Conservation (phyloP, 92 coral and sea anemone species). For the Porites cylindrica region DNA sequence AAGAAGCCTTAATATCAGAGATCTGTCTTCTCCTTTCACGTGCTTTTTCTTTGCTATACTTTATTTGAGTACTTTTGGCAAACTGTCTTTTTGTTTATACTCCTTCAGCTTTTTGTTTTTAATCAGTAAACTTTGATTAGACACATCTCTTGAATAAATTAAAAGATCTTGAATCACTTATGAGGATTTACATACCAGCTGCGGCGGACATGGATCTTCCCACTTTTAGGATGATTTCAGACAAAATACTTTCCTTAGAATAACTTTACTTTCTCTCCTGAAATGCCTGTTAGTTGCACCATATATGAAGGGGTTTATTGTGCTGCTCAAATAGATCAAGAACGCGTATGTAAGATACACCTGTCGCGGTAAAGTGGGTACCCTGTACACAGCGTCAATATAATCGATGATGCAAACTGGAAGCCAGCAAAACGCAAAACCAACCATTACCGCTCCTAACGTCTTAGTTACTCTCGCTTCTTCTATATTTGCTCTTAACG, state of each 20-base stretch:
- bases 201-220: no score
- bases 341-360: neutral
- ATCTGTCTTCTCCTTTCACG: no score
- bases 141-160: no score
- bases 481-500: neutral
- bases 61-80: no score
- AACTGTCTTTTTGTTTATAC: no score
- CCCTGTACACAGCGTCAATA: constrained; percentile 42
- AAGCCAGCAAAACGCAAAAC: constrained; percentile 2
- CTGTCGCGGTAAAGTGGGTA: neutral
- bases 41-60: no score
- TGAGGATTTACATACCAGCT: no score
- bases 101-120: no score
- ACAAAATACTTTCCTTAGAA: neutral
- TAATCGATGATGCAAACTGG: constrained; percentile 41
- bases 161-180: no score
- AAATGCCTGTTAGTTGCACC: neutral
- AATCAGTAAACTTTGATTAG: no score
- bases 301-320: neutral
- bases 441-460: neutral
- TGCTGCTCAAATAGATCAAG: neutral
- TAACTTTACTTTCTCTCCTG: neutral
- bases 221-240: no score
- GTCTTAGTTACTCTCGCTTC: neutral
- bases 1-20: no score